Base-by-base conservation (phyloP, 2,797 vertebrate species). In the Sebastes steindachneri region DNA sequence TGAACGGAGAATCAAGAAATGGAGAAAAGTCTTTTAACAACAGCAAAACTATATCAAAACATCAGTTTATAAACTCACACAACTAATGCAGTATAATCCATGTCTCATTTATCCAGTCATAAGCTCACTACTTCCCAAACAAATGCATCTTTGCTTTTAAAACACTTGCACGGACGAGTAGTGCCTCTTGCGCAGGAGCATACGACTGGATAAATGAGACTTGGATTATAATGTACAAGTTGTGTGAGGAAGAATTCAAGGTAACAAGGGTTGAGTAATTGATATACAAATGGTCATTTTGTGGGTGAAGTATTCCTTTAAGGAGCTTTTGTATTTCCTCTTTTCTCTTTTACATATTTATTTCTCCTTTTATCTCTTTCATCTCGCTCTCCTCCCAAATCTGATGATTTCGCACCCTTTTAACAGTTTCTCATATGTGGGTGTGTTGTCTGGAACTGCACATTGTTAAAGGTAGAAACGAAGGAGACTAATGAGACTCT, bases 391-490 rank as follows among this genome's bases (percentile, higher is more conserved):
- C 37, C 54, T 73, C 68, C 71, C 31, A 35, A 73, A 60, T 65
- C 63, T 23, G 35, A 41, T 41, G 9, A 83, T 81, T 78, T 85
- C 64, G 41, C 81, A 79, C 33, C 23, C 41, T 60, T 87, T 78
- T 33, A 53, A n/a, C 64, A 51, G 29, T 80, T 66, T 72, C 60
- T 77, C 65, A 9, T 25, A 64, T 68, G 68, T 82, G 77, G 64
- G 75, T 28, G 71, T 51, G 25, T 67, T 75, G 76, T 89, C 65
- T 77, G 69, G 51, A 82, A 7, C 63, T n/a, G 66, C 55, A 76
- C 77, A 75, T 68, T 60, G 68, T 69, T 17, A 31, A 80, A 83
- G 71, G 59, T 81, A 73, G 73, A 81, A 81, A 84, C 71, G 45
- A 72, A 65, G 28, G 14, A 26, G 48, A 71, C 66, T 85, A 57